Base-by-base conservation (phyloP, 2,888 invertebrate species). In the Conchocele bisecta region DNA sequence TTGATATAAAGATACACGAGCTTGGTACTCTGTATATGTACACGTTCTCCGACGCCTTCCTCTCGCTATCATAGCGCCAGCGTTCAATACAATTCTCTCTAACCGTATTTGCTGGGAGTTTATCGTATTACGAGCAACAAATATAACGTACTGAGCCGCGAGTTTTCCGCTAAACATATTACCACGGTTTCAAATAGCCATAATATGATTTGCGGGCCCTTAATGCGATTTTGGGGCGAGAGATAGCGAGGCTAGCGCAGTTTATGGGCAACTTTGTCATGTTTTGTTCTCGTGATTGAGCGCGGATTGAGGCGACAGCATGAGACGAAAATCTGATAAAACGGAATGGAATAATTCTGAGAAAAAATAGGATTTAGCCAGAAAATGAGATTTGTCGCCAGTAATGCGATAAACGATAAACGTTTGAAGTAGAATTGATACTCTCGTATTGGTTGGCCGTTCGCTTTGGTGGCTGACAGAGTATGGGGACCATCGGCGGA, bases 181-280 rank as follows among this genome's bases (percentile, higher is more conserved):
- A 73, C 61, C 70, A 59, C 69, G 46, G 72, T 76, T 76, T 69
- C 76, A 76, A 76, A 76, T 76, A 73, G 76, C 69, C 51, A 65
- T 76, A 76, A 76, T 58, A 17, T 28, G 59, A 66, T 76, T 76
- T 73, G 69, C 56, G 72, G 63, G 56, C 37, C 26, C 20, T 46
- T 72, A 76, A 76, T 69, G 28, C 50, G 76, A 76, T 76, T 76
- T 70, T 59, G 54, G 67, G 50, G 35, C 63, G 54, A 63, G 50
- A 72, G 63, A 63, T 66, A 65, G 75, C 69, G 58, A 66, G n/a
- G n/a, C n/a, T n/a, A n/a, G 31, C 35, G 33, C 51, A n/a, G 28
- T 51, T 51, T 51, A 51, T 51, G 51, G 35, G 35, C 33, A 51
- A 51, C 35, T 33, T 51, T 51, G n/a, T 33, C n/a, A n/a, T n/a